Percentiles rank a stretch among this genome's conserved stretches.
phyloP scores from a whole-genome alignment of 2,797 vertebrate genomes.

The Sardinella longiceps region DNA sequence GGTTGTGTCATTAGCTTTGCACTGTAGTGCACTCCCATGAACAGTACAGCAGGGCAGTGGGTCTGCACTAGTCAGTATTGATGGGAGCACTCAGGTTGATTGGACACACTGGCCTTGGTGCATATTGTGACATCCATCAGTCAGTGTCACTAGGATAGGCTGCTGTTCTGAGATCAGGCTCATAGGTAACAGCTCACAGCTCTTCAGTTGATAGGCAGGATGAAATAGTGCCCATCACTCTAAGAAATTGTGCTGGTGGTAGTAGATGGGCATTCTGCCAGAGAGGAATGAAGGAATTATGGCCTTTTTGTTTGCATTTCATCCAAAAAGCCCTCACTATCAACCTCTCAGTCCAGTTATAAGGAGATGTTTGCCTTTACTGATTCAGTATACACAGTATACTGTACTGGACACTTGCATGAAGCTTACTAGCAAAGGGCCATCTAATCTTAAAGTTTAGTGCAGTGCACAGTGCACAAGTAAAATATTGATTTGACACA shows the following conservation, averaged over 20 bases:
- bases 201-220: neutral
- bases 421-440: neutral
- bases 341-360: neutral
- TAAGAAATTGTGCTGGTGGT: neutral
- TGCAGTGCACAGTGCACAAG: neutral
- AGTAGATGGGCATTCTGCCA: neutral
- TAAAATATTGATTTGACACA: constrained; percentile 62
- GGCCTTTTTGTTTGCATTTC: neutral
- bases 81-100: constrained; percentile 57
- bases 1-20: neutral
- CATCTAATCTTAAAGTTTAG: neutral
- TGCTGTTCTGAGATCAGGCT: neutral
- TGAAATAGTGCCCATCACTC: neutral
- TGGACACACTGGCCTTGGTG: constrained; percentile 38
- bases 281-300: neutral
- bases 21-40: neutral
- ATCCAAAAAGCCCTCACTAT: neutral
- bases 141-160: constrained; percentile 27
- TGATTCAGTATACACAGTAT: neutral
- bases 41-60: neutral
- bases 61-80: neutral
- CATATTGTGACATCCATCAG: constrained; percentile 43
- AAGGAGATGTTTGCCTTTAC: neutral
- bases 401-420: neutral
- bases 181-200: neutral